These are phyloP conservation scores for Mesitornis unicolor DNA, from an alignment of 2,113 vertebrate species.

Conservation along the genomic window DNA sequence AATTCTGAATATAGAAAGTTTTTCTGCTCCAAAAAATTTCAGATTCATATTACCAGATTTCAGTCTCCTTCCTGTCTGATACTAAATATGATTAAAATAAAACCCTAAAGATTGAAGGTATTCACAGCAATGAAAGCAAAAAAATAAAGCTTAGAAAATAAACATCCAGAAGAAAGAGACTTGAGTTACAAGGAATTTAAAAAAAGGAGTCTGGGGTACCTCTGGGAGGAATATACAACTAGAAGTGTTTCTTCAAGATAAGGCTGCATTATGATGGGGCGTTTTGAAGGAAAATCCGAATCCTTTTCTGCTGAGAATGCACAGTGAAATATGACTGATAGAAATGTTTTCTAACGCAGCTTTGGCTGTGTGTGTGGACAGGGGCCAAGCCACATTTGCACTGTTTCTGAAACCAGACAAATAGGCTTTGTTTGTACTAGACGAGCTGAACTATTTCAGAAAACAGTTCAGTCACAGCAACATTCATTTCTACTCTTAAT, in stretches of 20 bases:
- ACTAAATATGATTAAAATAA: not conserved
- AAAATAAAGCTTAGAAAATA: not conserved
- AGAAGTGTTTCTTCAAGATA: not conserved
- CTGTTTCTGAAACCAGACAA: conserved; percentile 38
- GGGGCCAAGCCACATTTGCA: conserved; percentile 19
- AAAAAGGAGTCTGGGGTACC: not conserved
- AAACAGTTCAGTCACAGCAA: not conserved
- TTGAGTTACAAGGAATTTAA: not conserved
- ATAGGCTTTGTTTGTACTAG: conserved; percentile 43
- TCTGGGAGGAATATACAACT: not conserved
- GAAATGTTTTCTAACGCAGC: not conserved
- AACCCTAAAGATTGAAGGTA: not conserved
- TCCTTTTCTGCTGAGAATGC: not conserved
- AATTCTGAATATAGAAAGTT: not conserved
- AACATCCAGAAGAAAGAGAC: not conserved
- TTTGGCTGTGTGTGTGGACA: not conserved
- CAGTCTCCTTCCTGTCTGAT: not conserved
- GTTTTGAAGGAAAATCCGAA: not conserved
- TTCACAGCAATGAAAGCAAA: not conserved
- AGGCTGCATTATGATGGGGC: not conserved
- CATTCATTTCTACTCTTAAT: not conserved
- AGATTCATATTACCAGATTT: not conserved
- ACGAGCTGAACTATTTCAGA: conserved; percentile 17
- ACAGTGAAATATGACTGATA: not conserved
- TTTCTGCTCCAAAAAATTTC: not conserved